Base-by-base conservation (phyloP, 1,140 invertebrate genomes). In the Nasonia longicornis region DNA sequence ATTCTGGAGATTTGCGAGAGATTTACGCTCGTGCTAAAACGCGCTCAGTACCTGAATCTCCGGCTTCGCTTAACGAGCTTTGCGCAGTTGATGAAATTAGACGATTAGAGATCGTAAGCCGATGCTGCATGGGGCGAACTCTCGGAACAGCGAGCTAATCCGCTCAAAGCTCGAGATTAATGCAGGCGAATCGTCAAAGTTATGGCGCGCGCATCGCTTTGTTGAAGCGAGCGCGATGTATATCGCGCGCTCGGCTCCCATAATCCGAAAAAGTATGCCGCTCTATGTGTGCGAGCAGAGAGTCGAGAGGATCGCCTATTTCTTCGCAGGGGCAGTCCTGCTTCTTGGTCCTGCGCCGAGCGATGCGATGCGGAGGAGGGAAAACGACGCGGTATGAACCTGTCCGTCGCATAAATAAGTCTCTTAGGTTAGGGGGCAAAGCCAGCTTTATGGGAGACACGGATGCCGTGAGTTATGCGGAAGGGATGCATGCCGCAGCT, bases 391-490 rank as follows among this genome's bases (percentile, higher is more conserved):
- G 78, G 80, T 83, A 84, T 86, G 86, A 88, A 88, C 87, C 87
- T 88, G 87, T 87, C 85, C 75, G 82, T 82, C 80, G 84, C 87
- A 87, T 89, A 88, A 89, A 88, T 88, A 88, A 88, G 84, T 83
- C 79, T 84, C 83, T 66, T 82, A 84, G 86, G 86, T 87, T 87
- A 88, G 84, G 75, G 84, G 76, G 83, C n/a, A 85, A 84, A 86
- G 84, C 1, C 88, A 84, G 84, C 73, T 86, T 86, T 86, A 86
- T 3, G 48, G 83, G 85, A 84, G 87, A 87, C 38, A 58, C 87
- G 87, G 88, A 89, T 89, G 85, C 84, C 84, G 82, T 88, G 86
- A 89, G 87, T 88, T 88, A 89, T 87, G 85, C 83, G 79, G 83
- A 79, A 82, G 81, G 84, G 83, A 82, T 82, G 84, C 77, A 35